Conservation (phyloP, 2,797 vertebrate genomes). For the Meda fulgida region DNA sequence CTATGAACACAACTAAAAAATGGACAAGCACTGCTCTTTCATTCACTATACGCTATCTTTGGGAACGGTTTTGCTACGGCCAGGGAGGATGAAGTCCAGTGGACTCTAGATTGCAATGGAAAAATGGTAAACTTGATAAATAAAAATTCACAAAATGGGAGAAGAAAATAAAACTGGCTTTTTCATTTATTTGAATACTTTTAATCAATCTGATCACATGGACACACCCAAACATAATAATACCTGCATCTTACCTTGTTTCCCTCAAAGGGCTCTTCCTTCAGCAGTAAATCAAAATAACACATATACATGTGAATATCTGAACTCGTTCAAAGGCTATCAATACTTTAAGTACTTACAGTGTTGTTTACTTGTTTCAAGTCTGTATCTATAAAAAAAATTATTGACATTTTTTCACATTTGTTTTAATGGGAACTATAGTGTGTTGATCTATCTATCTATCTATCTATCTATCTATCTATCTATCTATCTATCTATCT, state of each 20-base stretch:
- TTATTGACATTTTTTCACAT: not conserved
- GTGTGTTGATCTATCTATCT: not conserved
- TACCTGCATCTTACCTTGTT: slow-evolving; percentile 78
- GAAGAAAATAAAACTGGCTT: not conserved
- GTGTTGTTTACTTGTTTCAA: slow-evolving; percentile 6
- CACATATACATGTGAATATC: slow-evolving; percentile 69
- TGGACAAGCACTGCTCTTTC: slow-evolving; percentile 24
- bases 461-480: not conserved
- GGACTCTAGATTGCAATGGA: slow-evolving; percentile 22
- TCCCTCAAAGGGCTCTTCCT: slow-evolving; percentile 84
- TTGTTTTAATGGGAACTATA: not conserved
- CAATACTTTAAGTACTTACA: slow-evolving; percentile 4
- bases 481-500: no score
- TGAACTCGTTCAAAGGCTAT: slow-evolving; percentile 6
- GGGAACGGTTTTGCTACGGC: not conserved
- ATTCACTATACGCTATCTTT: slow-evolving; percentile 22
- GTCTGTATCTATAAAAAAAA: not conserved
- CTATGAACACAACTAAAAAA: slow-evolving; percentile 37
- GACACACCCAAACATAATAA: slow-evolving; percentile 58
- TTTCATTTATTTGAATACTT: slow-evolving; percentile 11
- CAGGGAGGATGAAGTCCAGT: slow-evolving; percentile 8
- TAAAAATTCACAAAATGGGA: slow-evolving; percentile 41
- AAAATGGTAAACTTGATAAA: slow-evolving; percentile 22
- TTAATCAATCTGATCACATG: slow-evolving; percentile 45
- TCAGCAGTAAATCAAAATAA: slow-evolving; percentile 74